A percentile compares a stretch with the other conserved stretches of the same genome.
Conservation (phyloP, 2,888 invertebrate species). For the Drosophila percnosoma region DNA sequence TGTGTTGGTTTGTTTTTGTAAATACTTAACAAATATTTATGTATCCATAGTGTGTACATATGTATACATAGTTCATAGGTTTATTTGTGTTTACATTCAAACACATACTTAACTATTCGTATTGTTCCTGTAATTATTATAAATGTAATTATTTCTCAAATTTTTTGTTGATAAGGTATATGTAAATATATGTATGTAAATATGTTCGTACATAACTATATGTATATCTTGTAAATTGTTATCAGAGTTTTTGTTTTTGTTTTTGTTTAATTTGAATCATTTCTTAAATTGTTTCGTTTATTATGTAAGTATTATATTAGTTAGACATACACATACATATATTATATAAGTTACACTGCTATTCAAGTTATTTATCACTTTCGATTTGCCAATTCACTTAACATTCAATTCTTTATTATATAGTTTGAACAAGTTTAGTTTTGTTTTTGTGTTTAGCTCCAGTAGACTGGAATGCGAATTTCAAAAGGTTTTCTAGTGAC, state of each 20-base stretch:
- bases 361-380: constrained; percentile 29
- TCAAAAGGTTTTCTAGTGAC: neutral
- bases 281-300: neutral
- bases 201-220: constrained; percentile 18
- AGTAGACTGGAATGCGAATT: constrained; percentile 1
- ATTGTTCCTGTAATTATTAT: constrained; percentile 48
- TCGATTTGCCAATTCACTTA: constrained; percentile 18
- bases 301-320: neutral
- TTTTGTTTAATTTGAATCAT: neutral
- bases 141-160: constrained; percentile 21
- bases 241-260: neutral
- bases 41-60: neutral
- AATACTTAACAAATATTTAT: constrained; percentile 17
- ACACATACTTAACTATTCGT: constrained; percentile 11
- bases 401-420: neutral
- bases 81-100: neutral
- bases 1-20: constrained; percentile 12
- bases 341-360: neutral
- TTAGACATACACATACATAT: neutral
- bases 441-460: neutral
- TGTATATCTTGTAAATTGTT: neutral
- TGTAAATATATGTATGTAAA: neutral
- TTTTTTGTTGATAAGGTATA: constrained; percentile 7
- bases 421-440: neutral
- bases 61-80: constrained; percentile 9